These are phyloP conservation scores for Eledona agricola DNA, from an alignment of 2,888 invertebrate species.

Conservation along the genomic window DNA sequence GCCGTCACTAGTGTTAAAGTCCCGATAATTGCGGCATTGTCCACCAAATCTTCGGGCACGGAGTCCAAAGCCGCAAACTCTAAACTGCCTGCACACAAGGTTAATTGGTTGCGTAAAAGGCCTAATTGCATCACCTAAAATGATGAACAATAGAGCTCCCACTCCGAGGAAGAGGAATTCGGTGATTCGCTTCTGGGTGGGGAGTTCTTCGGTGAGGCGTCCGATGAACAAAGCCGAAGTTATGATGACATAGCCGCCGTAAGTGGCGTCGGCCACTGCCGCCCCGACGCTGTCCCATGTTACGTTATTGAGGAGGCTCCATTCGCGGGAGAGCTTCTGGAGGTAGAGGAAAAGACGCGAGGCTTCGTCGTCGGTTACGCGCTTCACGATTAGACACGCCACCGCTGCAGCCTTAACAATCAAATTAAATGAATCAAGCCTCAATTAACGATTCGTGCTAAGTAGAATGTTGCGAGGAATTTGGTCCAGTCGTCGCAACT, in stretches of 20 bases:
- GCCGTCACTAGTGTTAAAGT: slow-evolving; percentile 73
- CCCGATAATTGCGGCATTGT: slow-evolving; percentile 77
- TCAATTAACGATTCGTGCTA: too few relatives aligned
- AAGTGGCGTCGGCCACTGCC: slow-evolving; percentile 72
- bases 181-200: slow-evolving; percentile 68
- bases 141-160: slow-evolving; percentile 74
- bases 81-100: slow-evolving; percentile 67
- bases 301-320: slow-evolving; percentile 77
- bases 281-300: slow-evolving; percentile 78
- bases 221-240: slow-evolving; percentile 74
- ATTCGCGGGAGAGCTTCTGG: slow-evolving; percentile 77
- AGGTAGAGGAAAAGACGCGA: slow-evolving; percentile 72
- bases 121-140: slow-evolving; percentile 65
- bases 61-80: slow-evolving; percentile 77
- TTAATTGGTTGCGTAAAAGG: slow-evolving; percentile 5
- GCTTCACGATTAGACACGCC: slow-evolving; percentile 73
- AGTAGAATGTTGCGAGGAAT: too few relatives aligned
- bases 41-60: slow-evolving; percentile 72
- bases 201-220: slow-evolving; percentile 72
- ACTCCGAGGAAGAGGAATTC: slow-evolving; percentile 76
- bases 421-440: too few relatives aligned
- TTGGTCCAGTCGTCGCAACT: too few relatives aligned
- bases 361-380: slow-evolving; percentile 78
- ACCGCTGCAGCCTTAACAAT: slow-evolving; percentile 70
- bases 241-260: slow-evolving; percentile 76